Evolutionary conservation across 1,140 invertebrate genomes (phyloP).

Genomic region (Achatina immaculata): DNA sequence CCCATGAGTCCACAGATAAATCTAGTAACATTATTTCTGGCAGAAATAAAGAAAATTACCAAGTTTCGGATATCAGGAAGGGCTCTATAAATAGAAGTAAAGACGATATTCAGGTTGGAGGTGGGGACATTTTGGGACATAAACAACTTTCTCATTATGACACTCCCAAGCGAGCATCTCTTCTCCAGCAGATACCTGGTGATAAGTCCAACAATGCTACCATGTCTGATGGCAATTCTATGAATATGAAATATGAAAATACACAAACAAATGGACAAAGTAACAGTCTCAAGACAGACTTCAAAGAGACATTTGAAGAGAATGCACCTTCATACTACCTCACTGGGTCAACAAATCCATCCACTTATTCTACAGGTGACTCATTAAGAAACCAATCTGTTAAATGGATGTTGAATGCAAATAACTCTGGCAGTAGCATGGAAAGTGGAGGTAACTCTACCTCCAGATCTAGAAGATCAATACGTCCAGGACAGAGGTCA

Average conservation of each 20-base stretch:
- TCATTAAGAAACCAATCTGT: neutral
- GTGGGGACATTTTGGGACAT: no score
- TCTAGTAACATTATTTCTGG: no score
- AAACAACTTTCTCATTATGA: neutral
- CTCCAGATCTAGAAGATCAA: neutral
- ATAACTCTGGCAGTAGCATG: neutral
- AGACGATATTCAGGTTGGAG: neutral
- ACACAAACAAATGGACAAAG: neutral
- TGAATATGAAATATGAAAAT: neutral
- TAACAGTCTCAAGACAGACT: neutral
- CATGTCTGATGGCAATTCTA: neutral
- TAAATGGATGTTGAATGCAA: neutral
- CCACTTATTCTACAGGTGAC: neutral
- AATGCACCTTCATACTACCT: neutral
- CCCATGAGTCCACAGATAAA: neutral
- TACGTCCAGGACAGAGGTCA: slow-evolving; percentile 12
- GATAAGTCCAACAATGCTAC: neutral
- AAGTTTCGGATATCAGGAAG: neutral
- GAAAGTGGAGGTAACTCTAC: neutral
- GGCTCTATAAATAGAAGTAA: neutral
- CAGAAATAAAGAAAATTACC: neutral
- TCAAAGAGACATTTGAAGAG: neutral
- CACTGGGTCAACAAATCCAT: neutral
- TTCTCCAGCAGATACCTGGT: neutral
- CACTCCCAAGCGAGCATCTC: neutral